A percentile compares a stretch with the other conserved stretches of the same genome.
These are phyloP conservation scores for Isichthys henryi DNA, from an alignment of 2,113 vertebrate species.

Conservation along the genomic window DNA sequence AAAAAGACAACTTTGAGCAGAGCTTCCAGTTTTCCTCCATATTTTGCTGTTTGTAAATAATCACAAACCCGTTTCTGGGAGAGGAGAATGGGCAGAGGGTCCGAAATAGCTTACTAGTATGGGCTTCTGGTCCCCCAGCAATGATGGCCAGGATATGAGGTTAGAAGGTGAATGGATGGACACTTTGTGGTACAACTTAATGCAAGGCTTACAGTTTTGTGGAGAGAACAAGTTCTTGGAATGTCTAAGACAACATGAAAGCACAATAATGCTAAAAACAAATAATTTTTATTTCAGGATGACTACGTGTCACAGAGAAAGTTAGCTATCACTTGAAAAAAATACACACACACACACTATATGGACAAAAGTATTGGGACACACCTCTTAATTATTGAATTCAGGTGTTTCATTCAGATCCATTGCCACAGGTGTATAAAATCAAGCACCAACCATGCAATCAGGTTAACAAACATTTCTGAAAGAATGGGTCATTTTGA, in stretches of 20 bases:
- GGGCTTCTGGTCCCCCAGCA: not conserved
- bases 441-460: not conserved
- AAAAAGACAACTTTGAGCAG: conserved; percentile 66
- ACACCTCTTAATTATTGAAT: not conserved
- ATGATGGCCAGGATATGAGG: not conserved
- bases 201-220: not conserved
- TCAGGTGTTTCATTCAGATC: not conserved
- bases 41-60: conserved; percentile 61
- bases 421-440: not conserved
- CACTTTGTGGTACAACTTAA: not conserved
- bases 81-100: conserved; percentile 18
- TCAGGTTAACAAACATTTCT: not conserved
- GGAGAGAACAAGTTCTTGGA: not conserved
- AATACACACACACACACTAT: not conserved
- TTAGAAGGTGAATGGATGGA: not conserved
- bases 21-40: conserved; percentile 54
- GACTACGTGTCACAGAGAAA: not conserved
- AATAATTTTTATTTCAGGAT: not conserved
- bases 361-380: not conserved
- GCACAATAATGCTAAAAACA: not conserved
- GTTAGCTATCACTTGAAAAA: not conserved
- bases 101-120: conserved; percentile 35
- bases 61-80: conserved; percentile 51
- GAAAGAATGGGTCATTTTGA: not conserved
- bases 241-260: not conserved